Conservation (phyloP, 2,797 vertebrate species). For the Staurois parvus region DNA sequence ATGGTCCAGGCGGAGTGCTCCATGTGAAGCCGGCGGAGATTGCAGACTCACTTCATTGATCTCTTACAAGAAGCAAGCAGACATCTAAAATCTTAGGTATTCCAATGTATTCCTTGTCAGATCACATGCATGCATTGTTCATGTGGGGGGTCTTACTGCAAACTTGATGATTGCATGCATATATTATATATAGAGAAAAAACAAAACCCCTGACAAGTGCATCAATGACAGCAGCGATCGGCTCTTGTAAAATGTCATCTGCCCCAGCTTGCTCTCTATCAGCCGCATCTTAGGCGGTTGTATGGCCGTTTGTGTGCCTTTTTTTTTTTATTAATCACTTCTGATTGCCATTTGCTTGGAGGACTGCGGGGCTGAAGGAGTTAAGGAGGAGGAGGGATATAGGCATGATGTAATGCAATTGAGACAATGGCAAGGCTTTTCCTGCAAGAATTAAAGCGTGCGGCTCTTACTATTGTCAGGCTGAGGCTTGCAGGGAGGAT, state of each 20-base stretch:
- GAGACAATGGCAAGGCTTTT: slow-evolving; percentile 94
- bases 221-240: no score
- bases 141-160: not conserved
- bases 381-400: slow-evolving; percentile 84
- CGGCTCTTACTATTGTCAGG: slow-evolving; percentile 56
- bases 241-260: not conserved
- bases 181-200: no score
- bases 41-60: slow-evolving; percentile 82
- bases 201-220: not conserved
- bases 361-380: slow-evolving; percentile 72
- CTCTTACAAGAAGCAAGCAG: slow-evolving; percentile 76
- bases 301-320: not conserved
- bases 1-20: slow-evolving; percentile 73
- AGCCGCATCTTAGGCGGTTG: not conserved
- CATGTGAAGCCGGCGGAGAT: slow-evolving; percentile 74
- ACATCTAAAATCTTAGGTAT: slow-evolving; percentile 77
- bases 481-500: not conserved
- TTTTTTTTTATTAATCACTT: no score
- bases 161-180: slow-evolving; percentile 44
- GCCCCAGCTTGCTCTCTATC: not conserved
- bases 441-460: slow-evolving; percentile 75
- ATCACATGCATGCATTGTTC: slow-evolving; percentile 25
- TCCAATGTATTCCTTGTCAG: slow-evolving; percentile 42
- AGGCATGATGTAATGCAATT: slow-evolving; percentile 92
- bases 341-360: slow-evolving; percentile 23